These are phyloP conservation scores for Holothuria glaberrima DNA, from an alignment of 35 echinoderm and acorn worm species.

Conservation along the genomic window DNA sequence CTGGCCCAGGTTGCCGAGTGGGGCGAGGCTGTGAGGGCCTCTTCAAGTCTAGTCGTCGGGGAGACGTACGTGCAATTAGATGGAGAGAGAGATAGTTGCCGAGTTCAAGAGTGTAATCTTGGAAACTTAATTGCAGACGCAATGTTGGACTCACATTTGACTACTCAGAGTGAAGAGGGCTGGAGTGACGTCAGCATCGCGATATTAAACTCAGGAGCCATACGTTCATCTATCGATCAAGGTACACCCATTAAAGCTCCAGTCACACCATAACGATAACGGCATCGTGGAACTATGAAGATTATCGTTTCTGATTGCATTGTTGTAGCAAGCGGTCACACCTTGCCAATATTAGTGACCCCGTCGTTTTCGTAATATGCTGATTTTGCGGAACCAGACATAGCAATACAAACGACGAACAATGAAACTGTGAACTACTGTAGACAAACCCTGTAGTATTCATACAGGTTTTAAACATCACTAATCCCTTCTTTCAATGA, in stretches of 20 bases:
- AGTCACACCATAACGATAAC: no score
- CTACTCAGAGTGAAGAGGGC: conserved; percentile 48
- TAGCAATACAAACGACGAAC: no score
- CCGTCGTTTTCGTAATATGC: no score
- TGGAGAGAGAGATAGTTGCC: conserved; percentile 44
- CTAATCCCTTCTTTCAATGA: no score
- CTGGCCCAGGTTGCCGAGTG: conserved; percentile 42
- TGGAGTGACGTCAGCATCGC: conserved; percentile 96
- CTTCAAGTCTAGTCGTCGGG: conserved; percentile 8
- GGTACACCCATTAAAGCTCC: conserved; percentile 54
- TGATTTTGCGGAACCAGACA: no score
- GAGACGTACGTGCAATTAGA: conserved; percentile 49
- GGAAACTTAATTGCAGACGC: conserved; percentile 73
- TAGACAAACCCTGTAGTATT: no score
- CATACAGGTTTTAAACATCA: no score
- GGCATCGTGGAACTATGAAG: no score
- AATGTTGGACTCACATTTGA: conserved; percentile 56
- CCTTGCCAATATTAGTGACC: no score
- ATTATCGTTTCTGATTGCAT: no score
- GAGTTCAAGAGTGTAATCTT: conserved; percentile 57
- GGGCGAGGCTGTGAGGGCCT: conserved; percentile 12
- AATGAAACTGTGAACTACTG: no score
- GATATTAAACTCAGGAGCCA: conserved; percentile 79
- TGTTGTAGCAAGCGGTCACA: no score
- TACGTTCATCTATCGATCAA: conserved; percentile 60